Evolutionary conservation across 2,797 vertebrate species (phyloP).

Genomic region (Paguma larvata): DNA sequence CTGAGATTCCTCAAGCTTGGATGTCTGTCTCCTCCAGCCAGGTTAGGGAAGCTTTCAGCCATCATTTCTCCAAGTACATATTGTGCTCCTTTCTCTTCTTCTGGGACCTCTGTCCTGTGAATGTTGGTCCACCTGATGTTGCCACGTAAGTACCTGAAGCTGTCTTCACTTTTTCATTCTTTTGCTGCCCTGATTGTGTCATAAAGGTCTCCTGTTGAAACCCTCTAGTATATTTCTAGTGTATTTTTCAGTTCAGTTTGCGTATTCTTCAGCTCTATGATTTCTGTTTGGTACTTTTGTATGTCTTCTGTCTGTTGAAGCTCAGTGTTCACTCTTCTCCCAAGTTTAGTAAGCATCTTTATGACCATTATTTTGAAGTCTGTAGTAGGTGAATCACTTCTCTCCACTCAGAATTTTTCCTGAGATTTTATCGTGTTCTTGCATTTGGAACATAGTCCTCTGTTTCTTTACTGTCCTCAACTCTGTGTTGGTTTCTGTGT

Average conservation of each 20-base stretch:
- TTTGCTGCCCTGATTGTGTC: neutral
- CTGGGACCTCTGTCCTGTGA: neutral
- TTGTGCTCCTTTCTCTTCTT: neutral
- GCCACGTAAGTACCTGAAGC: neutral
- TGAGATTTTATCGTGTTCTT: neutral
- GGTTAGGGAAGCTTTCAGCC: neutral
- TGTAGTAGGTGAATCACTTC: neutral
- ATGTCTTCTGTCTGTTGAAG: neutral
- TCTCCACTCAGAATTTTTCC: neutral
- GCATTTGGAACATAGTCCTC: neutral
- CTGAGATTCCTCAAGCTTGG: neutral
- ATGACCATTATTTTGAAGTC: neutral
- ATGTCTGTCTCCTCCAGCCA: neutral
- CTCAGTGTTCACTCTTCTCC: neutral
- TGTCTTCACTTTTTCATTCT: neutral
- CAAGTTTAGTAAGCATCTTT: neutral
- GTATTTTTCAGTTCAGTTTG: neutral
- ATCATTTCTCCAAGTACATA: neutral
- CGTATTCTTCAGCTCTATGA: neutral
- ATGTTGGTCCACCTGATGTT: neutral
- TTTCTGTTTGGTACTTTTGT: neutral
- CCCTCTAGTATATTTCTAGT: neutral
- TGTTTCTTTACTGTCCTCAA: neutral
- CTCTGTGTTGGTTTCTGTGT: neutral
- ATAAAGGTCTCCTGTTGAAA: neutral